Evolutionary conservation across 2,113 vertebrate species (phyloP).

Genomic region (Antechinus stuartii): DNA sequence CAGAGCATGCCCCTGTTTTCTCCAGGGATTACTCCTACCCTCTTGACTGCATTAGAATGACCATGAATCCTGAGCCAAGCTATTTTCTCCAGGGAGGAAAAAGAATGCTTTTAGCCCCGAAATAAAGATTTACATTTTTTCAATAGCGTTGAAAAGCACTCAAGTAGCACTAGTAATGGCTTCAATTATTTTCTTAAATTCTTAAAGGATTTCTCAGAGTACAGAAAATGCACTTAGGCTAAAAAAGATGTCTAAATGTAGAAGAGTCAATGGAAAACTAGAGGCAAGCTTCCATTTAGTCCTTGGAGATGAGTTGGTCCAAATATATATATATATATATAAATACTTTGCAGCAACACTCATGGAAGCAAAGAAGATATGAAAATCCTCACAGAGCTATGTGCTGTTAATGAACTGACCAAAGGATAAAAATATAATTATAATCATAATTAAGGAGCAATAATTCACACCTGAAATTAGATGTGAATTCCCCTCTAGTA

Average conservation of each 20-base stretch:
- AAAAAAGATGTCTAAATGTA: conserved; percentile 33
- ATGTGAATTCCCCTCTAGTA: conserved; percentile 54
- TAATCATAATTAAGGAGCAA: conserved; percentile 66
- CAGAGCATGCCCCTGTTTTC: background rate
- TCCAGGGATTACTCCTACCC: conserved; percentile 22
- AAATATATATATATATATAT: conserved; percentile 24
- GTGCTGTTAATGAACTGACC: conserved; percentile 70
- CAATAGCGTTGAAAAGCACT: conserved; percentile 44
- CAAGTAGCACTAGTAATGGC: conserved; percentile 58
- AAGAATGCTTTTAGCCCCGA: conserved; percentile 57
- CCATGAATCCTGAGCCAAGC: background rate
- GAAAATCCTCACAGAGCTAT: conserved; percentile 30
- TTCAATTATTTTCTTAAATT: conserved; percentile 71
- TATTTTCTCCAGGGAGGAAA: conserved; percentile 52
- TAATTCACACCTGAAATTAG: conserved; percentile 71
- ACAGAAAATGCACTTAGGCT: conserved; percentile 56
- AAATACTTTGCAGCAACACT: background rate
- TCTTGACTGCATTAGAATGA: conserved; percentile 35
- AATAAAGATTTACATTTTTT: conserved; percentile 68
- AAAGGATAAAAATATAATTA: conserved; percentile 73
- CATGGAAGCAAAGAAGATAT: conserved; percentile 52
- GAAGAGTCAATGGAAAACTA: conserved; percentile 11
- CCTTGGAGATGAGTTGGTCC: conserved; percentile 43
- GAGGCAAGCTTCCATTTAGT: conserved; percentile 54
- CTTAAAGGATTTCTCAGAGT: conserved; percentile 67